Evolutionary conservation across 1,140 invertebrate genomes (phyloP).

Genomic region (Penaeus indicus): DNA sequence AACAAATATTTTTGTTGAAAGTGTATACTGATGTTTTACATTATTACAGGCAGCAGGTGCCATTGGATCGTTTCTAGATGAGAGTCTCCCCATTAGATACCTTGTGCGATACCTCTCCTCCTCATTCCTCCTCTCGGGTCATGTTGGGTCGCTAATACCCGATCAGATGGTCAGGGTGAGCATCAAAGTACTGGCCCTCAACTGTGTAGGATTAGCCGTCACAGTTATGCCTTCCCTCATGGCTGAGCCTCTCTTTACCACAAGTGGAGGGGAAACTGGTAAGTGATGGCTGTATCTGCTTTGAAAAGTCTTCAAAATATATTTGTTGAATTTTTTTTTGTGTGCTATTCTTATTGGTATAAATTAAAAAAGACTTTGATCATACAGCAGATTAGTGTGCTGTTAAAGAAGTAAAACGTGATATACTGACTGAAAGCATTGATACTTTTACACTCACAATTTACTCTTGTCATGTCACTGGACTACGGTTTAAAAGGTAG

Average conservation of each 20-base stretch:
- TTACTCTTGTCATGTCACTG: too few relatives aligned
- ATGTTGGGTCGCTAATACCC: constrained; percentile 75
- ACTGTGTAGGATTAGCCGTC: constrained; percentile 80
- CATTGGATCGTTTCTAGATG: constrained; percentile 79
- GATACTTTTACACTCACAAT: too few relatives aligned
- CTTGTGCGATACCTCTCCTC: constrained; percentile 81
- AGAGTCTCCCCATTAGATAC: constrained; percentile 79
- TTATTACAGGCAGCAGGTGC: constrained; percentile 67
- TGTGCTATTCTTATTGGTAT: not conserved
- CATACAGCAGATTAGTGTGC: not conserved
- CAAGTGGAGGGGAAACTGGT: constrained; percentile 54
- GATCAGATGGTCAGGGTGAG: constrained; percentile 83
- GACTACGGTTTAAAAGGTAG: too few relatives aligned
- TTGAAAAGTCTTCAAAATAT: not conserved
- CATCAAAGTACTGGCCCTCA: constrained; percentile 85
- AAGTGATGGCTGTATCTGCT: constrained; percentile 2
- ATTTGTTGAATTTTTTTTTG: not conserved
- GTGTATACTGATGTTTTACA: not conserved
- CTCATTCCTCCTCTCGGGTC: constrained; percentile 81
- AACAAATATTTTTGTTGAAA: not conserved
- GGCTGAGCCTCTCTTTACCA: constrained; percentile 73
- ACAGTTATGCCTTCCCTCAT: constrained; percentile 80
- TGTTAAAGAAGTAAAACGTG: too few relatives aligned
- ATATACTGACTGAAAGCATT: too few relatives aligned
- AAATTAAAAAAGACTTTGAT: not conserved